A percentile compares a stretch with the other conserved stretches of the same genome.
Evolutionary conservation across 1,140 invertebrate genomes (phyloP).

Genomic region (Bicyclus anynana): DNA sequence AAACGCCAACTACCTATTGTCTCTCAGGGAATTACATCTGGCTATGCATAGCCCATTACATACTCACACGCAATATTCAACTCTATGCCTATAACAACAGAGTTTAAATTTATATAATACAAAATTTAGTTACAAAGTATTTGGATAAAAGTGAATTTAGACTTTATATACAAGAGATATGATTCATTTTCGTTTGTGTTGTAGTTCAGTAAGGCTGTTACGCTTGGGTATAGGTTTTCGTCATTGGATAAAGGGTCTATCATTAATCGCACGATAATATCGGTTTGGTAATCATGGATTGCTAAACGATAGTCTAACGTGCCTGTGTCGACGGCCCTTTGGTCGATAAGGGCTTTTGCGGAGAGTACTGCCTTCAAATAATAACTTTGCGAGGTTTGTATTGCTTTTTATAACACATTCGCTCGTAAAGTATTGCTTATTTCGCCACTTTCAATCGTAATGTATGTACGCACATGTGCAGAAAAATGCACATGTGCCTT

Average conservation of each 20-base stretch:
- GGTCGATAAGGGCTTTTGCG: slow-evolving; percentile 3
- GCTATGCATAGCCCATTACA: slow-evolving; percentile 41
- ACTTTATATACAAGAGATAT: background rate
- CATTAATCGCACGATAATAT: slow-evolving; percentile 49
- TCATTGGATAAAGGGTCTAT: slow-evolving; percentile 53
- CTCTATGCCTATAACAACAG: slow-evolving; percentile 7
- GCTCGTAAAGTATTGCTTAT: no score
- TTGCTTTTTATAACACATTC: no score
- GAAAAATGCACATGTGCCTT: no score
- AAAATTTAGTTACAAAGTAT: background rate
- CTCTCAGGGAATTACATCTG: slow-evolving; percentile 53
- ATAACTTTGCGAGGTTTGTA: background rate
- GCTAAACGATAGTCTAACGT: slow-evolving; percentile 42
- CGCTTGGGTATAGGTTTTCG: slow-evolving; percentile 27
- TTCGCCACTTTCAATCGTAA: no score
- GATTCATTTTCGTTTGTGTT: slow-evolving; percentile 10
- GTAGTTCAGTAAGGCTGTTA: slow-evolving; percentile 19
- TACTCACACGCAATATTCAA: slow-evolving; percentile 17
- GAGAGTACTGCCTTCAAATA: background rate
- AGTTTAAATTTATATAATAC: slow-evolving; percentile 9
- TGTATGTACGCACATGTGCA: no score
- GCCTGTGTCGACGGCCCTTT: slow-evolving; percentile 21
- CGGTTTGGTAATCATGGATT: slow-evolving; percentile 52
- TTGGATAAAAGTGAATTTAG: background rate
- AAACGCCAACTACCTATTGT: slow-evolving; percentile 59